These are phyloP conservation scores for Netelia fuscicornis DNA, from an alignment of 2,888 invertebrate species.

Conservation along the genomic window DNA sequence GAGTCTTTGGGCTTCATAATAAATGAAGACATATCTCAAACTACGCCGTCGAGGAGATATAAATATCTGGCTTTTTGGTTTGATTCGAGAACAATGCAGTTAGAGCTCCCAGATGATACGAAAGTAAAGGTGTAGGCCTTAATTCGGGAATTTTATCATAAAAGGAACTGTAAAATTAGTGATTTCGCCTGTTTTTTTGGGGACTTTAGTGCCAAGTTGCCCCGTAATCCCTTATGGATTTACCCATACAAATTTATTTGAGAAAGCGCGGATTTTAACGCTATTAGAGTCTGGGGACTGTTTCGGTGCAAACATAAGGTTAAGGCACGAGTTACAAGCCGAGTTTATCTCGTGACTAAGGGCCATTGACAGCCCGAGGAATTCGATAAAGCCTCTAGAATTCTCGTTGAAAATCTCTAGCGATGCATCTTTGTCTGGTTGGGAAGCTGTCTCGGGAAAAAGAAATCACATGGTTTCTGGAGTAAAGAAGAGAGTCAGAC, in stretches of 20 bases:
- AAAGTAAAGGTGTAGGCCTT: neutral
- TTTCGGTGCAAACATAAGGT: slow-evolving; percentile 45
- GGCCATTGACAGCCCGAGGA: neutral
- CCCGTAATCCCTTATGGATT: slow-evolving; percentile 29
- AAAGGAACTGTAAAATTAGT: neutral
- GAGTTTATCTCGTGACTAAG: slow-evolving; percentile 50
- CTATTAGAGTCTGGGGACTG: slow-evolving; percentile 56
- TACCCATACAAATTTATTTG: slow-evolving; percentile 43
- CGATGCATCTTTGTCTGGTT: slow-evolving; percentile 27
- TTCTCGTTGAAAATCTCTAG: slow-evolving; percentile 28
- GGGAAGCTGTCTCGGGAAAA: slow-evolving; percentile 13
- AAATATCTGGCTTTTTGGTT: slow-evolving; percentile 32
- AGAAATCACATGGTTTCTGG: slow-evolving; percentile 49
- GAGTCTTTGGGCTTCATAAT: slow-evolving; percentile 19
- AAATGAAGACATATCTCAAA: slow-evolving; percentile 36
- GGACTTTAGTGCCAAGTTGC: neutral
- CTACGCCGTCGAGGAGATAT: slow-evolving; percentile 33
- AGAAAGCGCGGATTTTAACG: slow-evolving; percentile 56
- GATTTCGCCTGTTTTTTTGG: slow-evolving; percentile 5
- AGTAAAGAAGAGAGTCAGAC: slow-evolving; percentile 19
- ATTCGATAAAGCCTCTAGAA: slow-evolving; percentile 16
- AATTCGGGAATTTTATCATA: neutral
- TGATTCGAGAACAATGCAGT: slow-evolving; percentile 29
- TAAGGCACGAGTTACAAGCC: slow-evolving; percentile 27
- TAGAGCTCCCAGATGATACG: slow-evolving; percentile 26